phyloP scores from a whole-genome alignment of 2,113 vertebrate genomes.

The Herpailurus yagouaroundi region DNA sequence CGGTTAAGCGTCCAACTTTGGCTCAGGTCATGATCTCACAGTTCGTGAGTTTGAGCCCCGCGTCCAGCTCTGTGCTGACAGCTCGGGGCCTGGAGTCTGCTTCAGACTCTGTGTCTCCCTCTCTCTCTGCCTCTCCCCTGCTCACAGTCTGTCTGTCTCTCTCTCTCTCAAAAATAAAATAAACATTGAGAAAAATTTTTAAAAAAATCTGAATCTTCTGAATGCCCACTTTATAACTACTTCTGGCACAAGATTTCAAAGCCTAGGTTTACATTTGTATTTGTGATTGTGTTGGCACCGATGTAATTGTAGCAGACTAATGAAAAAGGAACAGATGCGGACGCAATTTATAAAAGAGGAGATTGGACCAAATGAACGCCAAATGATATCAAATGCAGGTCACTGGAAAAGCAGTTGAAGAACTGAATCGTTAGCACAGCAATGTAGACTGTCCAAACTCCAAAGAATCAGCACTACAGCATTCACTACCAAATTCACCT shows the following conservation, averaged over 20 bases:
- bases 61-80: too few species aligned
- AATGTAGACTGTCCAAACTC: neutral
- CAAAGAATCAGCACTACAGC: neutral
- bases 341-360: neutral
- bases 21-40: too few species aligned
- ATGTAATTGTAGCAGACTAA: neutral
- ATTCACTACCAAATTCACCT: neutral
- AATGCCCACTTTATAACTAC: conserved; percentile 16
- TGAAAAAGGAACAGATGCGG: conserved; percentile 4
- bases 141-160: too few species aligned
- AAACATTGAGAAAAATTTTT: too few species aligned
- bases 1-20: too few species aligned
- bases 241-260: conserved; percentile 30
- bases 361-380: neutral
- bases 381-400: neutral
- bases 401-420: neutral
- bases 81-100: too few species aligned
- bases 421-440: neutral
- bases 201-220: neutral
- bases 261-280: neutral
- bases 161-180: too few species aligned
- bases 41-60: too few species aligned
- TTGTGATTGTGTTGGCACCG: neutral
- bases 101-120: too few species aligned
- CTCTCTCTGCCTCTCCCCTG: too few species aligned